A percentile compares a stretch with the other conserved stretches of the same genome.
Evolutionary conservation across 2,888 invertebrate species (phyloP).

Genomic region (Chaetogeoica ovagalla): DNA sequence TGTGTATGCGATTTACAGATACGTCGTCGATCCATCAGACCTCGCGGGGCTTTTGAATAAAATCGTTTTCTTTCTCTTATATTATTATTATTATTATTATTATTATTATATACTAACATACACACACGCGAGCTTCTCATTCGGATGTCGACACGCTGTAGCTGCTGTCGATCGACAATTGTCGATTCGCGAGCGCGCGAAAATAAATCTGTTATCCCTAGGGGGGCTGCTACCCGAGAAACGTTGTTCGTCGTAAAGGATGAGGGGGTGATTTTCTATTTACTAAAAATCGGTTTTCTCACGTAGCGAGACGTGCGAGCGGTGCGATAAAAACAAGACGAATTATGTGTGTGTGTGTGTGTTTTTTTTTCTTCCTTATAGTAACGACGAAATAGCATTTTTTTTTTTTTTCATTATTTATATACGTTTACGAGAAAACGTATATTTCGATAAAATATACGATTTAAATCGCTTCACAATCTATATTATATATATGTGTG

Average conservation of each 20-base stretch:
- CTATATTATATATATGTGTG: too few species aligned
- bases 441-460: too few species aligned
- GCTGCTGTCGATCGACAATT: not conserved
- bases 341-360: too few species aligned
- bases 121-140: not conserved
- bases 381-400: too few species aligned
- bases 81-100: too few species aligned
- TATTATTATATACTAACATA: not conserved
- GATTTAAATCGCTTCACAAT: too few species aligned
- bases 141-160: not conserved
- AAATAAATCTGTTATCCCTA: slow-evolving; percentile 31
- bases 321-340: too few species aligned
- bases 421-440: too few species aligned
- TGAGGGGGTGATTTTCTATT: slow-evolving; percentile 31
- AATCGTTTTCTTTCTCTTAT: slow-evolving; percentile 14
- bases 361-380: too few species aligned
- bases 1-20: slow-evolving; percentile 13
- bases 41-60: slow-evolving; percentile 22
- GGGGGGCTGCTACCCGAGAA: not conserved
- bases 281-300: slow-evolving; percentile 24
- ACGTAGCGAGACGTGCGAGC: too few species aligned
- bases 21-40: slow-evolving; percentile 45
- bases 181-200: too few species aligned
- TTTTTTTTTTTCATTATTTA: too few species aligned
- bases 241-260: not conserved